phyloP scores from a whole-genome alignment of 2,797 vertebrate genomes.

The Chromis chromis region DNA sequence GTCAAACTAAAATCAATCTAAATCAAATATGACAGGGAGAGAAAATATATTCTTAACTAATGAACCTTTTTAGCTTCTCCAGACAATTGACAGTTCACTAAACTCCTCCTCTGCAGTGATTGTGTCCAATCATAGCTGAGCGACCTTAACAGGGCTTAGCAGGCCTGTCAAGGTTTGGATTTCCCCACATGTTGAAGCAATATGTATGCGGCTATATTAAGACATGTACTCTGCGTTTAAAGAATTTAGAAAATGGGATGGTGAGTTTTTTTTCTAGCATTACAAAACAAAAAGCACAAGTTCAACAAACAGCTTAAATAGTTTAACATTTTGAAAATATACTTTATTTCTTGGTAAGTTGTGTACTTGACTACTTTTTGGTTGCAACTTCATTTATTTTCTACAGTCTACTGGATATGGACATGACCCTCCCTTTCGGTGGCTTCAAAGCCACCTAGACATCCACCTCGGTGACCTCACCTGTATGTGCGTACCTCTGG shows the following conservation, averaged over 20 bases:
- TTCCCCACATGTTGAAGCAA: background rate
- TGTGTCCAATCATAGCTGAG: background rate
- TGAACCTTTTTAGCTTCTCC: constrained; percentile 30
- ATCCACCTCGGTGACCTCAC: constrained; percentile 53
- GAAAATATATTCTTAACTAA: constrained; percentile 41
- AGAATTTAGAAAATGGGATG: background rate
- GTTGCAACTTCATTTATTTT: background rate
- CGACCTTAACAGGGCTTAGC: background rate
- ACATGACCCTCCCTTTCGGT: constrained; percentile 3
- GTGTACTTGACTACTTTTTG: too few species aligned
- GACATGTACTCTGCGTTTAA: background rate
- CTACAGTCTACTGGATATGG: constrained; percentile 3
- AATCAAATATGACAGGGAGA: constrained; percentile 41
- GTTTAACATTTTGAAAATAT: too few species aligned
- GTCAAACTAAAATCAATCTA: constrained; percentile 46
- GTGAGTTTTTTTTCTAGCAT: background rate
- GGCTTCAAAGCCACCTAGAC: constrained; percentile 59
- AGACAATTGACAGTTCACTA: constrained; percentile 17
- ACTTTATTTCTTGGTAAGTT: too few species aligned
- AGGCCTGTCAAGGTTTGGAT: background rate
- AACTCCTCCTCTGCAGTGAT: background rate
- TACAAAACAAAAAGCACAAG: too few species aligned
- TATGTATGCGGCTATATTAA: background rate
- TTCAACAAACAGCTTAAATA: too few species aligned
- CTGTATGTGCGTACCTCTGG: constrained; percentile 37